These are phyloP conservation scores for Dicrostonyx torquatus DNA, from an alignment of 2,797 vertebrate species.

Conservation along the genomic window DNA sequence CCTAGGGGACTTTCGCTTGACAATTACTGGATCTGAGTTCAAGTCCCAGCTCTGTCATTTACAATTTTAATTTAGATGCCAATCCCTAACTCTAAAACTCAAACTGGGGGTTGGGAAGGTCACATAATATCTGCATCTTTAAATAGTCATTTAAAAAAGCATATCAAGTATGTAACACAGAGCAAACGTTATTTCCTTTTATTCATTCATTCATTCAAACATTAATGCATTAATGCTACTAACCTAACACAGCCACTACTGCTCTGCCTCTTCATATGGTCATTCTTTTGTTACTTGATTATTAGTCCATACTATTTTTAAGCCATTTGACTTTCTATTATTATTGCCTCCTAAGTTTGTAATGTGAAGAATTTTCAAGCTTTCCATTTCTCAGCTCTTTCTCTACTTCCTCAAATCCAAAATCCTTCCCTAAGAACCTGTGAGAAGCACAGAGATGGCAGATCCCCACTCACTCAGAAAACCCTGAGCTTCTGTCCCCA, in stretches of 20 bases:
- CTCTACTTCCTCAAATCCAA: constrained; percentile 5
- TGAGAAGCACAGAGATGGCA: not conserved
- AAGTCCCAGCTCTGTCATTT: not conserved
- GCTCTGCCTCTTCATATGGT: not conserved
- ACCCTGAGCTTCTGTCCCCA: not conserved
- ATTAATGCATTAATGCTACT: not conserved
- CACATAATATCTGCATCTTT: not conserved
- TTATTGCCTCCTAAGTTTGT: not conserved
- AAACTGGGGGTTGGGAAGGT: not conserved
- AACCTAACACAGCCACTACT: not conserved
- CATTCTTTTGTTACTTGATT: not conserved
- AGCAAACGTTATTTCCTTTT: not conserved
- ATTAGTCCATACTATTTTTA: constrained; percentile 9
- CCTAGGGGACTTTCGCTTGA: not conserved
- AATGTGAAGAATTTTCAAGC: not conserved
- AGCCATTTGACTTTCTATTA: not conserved
- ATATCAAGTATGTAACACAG: not conserved
- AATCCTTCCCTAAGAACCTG: not conserved
- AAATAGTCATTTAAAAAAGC: not conserved
- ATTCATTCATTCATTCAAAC: constrained; percentile 25
- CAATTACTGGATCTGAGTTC: not conserved
- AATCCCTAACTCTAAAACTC: not conserved
- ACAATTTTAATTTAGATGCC: not conserved
- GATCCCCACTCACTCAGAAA: not conserved
- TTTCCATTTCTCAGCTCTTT: not conserved